Percentiles rank a stretch among this genome's conserved stretches.
Conservation (phyloP, 2,113 vertebrate genomes). For the Montifringilla adamsi region DNA sequence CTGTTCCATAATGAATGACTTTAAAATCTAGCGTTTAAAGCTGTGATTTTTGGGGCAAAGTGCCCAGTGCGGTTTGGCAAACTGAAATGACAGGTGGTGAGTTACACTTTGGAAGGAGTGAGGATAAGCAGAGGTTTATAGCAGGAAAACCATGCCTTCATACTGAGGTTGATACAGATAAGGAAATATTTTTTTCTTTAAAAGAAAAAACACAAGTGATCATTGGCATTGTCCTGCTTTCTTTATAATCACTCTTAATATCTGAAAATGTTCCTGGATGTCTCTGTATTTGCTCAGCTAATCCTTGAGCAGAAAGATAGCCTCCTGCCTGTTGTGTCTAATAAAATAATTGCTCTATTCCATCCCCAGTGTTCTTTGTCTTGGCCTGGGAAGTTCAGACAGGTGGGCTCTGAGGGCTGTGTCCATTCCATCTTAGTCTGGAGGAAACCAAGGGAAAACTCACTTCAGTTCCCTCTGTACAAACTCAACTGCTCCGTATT, state of each 20-base stretch:
- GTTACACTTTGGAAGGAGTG: not conserved
- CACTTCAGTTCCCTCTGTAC: not conserved
- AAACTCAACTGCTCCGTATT: accelerated
- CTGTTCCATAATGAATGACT: not conserved
- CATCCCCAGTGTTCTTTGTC: not conserved
- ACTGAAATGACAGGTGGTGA: not conserved
- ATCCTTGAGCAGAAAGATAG: not conserved
- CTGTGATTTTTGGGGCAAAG: not conserved
- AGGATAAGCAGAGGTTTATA: not conserved
- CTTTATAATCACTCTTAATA: not conserved
- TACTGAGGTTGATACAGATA: not conserved
- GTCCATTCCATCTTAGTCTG: not conserved
- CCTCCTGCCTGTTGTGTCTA: not conserved
- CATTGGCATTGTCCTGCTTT: not conserved
- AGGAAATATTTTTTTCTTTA: not conserved
- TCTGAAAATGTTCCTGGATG: not conserved
- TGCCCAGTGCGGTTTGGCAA: not conserved
- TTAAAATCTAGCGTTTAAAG: not conserved
- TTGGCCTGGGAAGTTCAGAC: not conserved
- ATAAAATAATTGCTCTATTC: not conserved
- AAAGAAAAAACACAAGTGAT: not conserved
- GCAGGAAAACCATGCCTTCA: not conserved
- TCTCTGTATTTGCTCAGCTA: not conserved
- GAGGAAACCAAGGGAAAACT: not conserved
- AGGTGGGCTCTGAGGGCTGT: not conserved